These are phyloP conservation scores for Hydrozoanthus tunicans DNA, from an alignment of 64 coral and sea anemone genomes.

Conservation along the genomic window DNA sequence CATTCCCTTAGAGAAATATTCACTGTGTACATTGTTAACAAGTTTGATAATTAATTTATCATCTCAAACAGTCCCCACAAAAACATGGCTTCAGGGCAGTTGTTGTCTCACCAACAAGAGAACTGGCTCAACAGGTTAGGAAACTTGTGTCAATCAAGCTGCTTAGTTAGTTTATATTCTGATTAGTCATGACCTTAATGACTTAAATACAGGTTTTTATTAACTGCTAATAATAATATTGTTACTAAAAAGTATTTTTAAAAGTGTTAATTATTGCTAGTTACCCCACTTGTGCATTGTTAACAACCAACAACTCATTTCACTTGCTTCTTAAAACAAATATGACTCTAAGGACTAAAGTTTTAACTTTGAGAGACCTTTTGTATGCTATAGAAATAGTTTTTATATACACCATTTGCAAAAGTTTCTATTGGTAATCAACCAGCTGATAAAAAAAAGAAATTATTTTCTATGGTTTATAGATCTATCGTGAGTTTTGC, in stretches of 20 bases:
- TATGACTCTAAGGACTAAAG: no score
- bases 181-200: no score
- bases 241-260: not conserved
- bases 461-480: not conserved
- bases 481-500: conserved; percentile 98
- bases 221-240: not conserved
- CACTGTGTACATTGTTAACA: no score
- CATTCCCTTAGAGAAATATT: no score
- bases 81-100: conserved; percentile 90
- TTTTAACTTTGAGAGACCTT: no score
- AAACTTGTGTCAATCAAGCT: not conserved
- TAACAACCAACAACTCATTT: no score
- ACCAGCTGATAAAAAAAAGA: not conserved
- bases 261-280: not conserved
- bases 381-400: not conserved
- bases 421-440: not conserved
- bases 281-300: no score
- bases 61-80: conserved; percentile 62
- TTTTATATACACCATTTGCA: not conserved
- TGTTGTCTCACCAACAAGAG: conserved; percentile 96
- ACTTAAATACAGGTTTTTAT: not conserved
- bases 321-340: no score
- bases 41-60: not conserved
- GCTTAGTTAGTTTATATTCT: not conserved
- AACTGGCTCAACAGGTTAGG: conserved; percentile 90